Evolutionary conservation across 2,888 invertebrate genomes (phyloP), one percentile per base, ranked within the genome.

Genomic region (Drosophila neotestacea): DNA sequence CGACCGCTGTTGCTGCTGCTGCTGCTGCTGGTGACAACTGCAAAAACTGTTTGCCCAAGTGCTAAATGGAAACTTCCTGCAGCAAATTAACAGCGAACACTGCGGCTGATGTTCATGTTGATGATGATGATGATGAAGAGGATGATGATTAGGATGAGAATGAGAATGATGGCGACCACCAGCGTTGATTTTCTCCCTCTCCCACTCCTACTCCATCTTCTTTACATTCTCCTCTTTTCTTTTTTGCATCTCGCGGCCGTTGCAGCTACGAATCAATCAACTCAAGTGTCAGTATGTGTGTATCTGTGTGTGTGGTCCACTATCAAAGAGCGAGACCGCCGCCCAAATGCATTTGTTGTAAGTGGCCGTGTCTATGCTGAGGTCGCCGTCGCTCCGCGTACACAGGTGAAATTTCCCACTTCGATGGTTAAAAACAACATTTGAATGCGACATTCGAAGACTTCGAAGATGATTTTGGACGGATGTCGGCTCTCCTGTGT

Each of bases 341-440:
- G 64, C 51, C 65, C 81, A 85, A 85, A 85, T 86, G 89, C 85
- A 85, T 86, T 84, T 72, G 56, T 86, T 88, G 87, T 85, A 85
- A 85, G 88, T 85, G 84, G 84, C 84, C 81, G 88, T 85, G 81
- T 85, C 84, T 88, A 70, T 85, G 70, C 47, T 10, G 51, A 46
- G 58, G 41, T 46, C 51, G 38, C 59, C 58, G 50, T 52, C 66
- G 39, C 78, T 81, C 73, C 73, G 81, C 88, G 64, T 76, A 80
- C 82, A 86, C 85, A 86, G 85, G 85, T 86, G 85, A 86, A 86
- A 86, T 88, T 86, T 88, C 84, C 89, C 85, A 86, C 89, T 88
- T 85, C 70, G 82, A 73, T 67, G 80, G 80, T 73, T 88, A 87
- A 87, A 86, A 88, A 87, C 87, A 85, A 87, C 85, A 86, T 86